Evolutionary conservation across 2,888 invertebrate genomes (phyloP), one percentile per base, ranked within the genome.

Genomic region (Tachina grossa): DNA sequence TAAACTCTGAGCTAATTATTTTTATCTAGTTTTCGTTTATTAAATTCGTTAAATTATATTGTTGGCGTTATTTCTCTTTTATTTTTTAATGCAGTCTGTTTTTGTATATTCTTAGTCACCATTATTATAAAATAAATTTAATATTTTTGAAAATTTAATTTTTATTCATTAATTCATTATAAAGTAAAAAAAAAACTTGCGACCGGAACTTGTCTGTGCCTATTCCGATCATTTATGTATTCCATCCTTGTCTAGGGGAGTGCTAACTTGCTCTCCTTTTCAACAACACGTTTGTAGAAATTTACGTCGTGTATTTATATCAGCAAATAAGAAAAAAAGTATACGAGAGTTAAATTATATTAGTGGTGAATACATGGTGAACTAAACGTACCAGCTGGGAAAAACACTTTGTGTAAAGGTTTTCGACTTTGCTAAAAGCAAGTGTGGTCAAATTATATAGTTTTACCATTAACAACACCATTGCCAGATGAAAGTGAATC

Each of bases 261-360:
- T 96, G 96, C 96, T 96, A 96, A 96, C 96, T 95, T 94, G 96
- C 98, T 98, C 98, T 98, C 98, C 98, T 98, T 97, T 97, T 96
- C 97, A 97, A 97, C 96, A 96, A 97, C 97, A 97, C 0, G 0
- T 4, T 0, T 0, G 0, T 0, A 0, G 11, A 0, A 10, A 5
- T 0, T 6, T 75, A 31, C 0, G 2, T 11, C 1, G 10, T 31
- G 31, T 0, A 87, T 88, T 75, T 89, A 89, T 87, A 87, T 0
- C 14, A 0, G 5, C 0, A 0, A 0, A 0, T 0, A 13, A 5
- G 2, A 5, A 88, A 91, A 90, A 87, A 89, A 84, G 47, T 59
- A 89, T 80, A 88, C 88, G 89, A n/a, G 91, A 92, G 90, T 88
- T 90, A 78, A 11, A 31, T 31, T 31, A 31, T 31, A 31, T 31